Conservation (phyloP, 2,888 invertebrate species). For the Neoaliturus tenellus region DNA sequence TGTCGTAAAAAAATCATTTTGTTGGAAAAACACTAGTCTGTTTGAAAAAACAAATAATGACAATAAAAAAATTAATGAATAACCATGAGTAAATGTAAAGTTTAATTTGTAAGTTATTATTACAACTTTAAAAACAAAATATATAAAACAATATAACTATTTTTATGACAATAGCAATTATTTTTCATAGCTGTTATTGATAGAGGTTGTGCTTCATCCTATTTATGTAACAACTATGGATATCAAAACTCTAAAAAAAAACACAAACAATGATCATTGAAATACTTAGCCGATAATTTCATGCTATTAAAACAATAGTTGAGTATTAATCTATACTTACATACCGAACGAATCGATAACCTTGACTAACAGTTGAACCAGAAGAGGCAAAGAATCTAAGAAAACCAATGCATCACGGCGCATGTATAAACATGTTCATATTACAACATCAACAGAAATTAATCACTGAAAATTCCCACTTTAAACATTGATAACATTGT, state of each 20-base stretch:
- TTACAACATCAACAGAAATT: constrained; percentile 28
- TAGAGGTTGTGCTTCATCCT: no score
- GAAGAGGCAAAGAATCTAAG: constrained; percentile 43
- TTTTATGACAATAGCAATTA: no score
- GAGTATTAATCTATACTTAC: constrained; percentile 40
- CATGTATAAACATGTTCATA: constrained; percentile 31
- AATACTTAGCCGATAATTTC: constrained; percentile 18
- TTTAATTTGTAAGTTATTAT: no score
- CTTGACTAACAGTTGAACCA: constrained; percentile 31
- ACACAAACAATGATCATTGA: constrained; percentile 10
- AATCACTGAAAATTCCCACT: constrained; percentile 6
- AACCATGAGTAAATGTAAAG: no score
- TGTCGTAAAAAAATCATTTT: no score
- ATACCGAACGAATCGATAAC: constrained; percentile 28
- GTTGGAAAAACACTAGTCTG: no score
- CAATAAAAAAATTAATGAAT: no score
- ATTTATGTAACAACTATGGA: no score
- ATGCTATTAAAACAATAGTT: constrained; percentile 24
- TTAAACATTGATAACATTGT: constrained; percentile 8
- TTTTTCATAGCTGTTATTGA: no score
- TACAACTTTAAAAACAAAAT: no score
- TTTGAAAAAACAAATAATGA: no score
- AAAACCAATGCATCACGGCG: constrained; percentile 34
- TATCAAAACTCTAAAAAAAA: not conserved
- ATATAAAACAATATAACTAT: no score